Evolutionary conservation across 1,140 invertebrate genomes (phyloP), one percentile per base, ranked within the genome.

Genomic region (Eriocheir sinensis): DNA sequence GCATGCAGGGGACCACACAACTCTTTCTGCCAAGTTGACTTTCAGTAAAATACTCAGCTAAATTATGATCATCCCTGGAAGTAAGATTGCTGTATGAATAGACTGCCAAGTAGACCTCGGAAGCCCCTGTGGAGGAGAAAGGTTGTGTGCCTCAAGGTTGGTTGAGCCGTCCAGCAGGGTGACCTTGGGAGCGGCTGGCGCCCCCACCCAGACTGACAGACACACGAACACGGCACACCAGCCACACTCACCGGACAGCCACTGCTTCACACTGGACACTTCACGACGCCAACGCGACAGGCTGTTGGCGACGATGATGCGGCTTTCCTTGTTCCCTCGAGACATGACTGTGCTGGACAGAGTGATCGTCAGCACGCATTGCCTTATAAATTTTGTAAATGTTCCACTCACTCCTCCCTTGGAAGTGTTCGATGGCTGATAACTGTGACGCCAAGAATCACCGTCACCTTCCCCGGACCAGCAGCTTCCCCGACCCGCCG

Each of bases 1-100:
- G 79, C 81, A 72, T 86, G 90, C 72, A 91, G 93, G 93, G 93
- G 80, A 94, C 93, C 89, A 94, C 93, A 94, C 93, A 94, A 94
- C 93, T 94, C 89, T 91, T 94, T 94, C 89, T 60, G 93, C 93
- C 91, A 90, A 36, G 38, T 93, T 93, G 72, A 86, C 44, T 80
- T 72, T 40, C 40, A 40, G 40, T 79, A 21, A 89, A 44, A 44
- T 9, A 72, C 60, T 72, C 60, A 21, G 21, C 60, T 72, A 72
- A 72, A 72, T 72, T 72, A 8, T 72, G 27, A n/a, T n/a, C n/a
- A 72, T n/a, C 60, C n/a, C 27, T 72, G 60, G n/a, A 72, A n/a
- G 60, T 72, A 2, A 72, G n/a, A n/a, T 3, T 72, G 60, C n/a
- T n/a, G 27, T n/a, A 6, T n/a, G 27, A 72, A n/a, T 72, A 72